phyloP scores from a whole-genome alignment of 2,797 vertebrate species.

The Dendrocincla tyrannina region DNA sequence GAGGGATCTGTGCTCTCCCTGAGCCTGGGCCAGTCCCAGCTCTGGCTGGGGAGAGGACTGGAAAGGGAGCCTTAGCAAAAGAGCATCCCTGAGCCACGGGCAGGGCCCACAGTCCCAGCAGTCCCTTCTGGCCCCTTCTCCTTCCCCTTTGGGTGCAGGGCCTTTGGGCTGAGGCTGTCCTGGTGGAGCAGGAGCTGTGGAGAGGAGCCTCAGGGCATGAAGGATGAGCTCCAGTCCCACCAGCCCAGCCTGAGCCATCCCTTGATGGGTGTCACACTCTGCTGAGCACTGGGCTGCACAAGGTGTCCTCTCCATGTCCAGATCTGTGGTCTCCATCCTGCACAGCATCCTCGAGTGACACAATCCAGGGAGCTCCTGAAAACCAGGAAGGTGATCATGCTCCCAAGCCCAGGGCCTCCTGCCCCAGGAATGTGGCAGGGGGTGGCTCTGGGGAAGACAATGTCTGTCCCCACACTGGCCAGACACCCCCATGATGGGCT shows the following conservation, averaged over 20 bases:
- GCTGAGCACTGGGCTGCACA: neutral
- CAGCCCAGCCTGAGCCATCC: neutral
- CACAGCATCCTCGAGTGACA: neutral
- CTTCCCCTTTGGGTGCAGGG: neutral
- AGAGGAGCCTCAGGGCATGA: neutral
- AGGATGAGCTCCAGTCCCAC: neutral
- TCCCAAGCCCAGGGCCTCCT: neutral
- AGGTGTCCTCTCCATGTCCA: neutral
- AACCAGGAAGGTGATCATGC: neutral
- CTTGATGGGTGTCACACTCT: neutral
- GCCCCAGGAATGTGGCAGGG: neutral
- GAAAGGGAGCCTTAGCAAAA: neutral
- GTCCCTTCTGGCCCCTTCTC: neutral
- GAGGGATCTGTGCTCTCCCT: conserved; percentile 5
- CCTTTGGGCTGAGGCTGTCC: neutral
- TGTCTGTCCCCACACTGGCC: neutral
- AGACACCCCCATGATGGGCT: neutral
- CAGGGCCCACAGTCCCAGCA: neutral
- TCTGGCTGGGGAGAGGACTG: neutral
- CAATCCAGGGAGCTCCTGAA: neutral
- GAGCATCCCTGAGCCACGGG: neutral
- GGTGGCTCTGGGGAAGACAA: neutral
- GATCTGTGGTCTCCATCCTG: neutral
- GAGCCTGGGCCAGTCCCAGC: neutral
- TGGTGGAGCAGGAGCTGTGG: neutral